These are phyloP conservation scores for Zaprionus taronus DNA, from an alignment of 1,140 invertebrate species.

Conservation along the genomic window DNA sequence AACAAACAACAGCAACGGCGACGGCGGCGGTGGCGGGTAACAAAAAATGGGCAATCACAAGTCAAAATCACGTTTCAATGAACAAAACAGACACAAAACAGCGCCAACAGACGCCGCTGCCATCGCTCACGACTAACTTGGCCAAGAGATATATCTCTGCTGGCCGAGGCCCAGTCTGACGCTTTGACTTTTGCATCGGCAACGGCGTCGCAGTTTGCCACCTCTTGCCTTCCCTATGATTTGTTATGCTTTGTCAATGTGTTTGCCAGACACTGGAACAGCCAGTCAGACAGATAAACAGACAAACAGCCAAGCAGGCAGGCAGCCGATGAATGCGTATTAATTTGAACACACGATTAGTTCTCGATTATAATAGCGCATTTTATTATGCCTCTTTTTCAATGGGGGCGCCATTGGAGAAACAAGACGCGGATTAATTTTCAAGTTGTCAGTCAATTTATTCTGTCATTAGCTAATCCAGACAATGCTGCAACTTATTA, in stretches of 20 bases:
- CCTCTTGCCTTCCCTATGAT: conserved; percentile 62
- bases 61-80: conserved; percentile 69
- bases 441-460: conserved; percentile 37
- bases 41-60: conserved; percentile 45
- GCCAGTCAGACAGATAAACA: not conserved
- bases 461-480: conserved; percentile 36
- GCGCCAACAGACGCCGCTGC: conserved; percentile 33
- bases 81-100: conserved; percentile 28
- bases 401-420: conserved; percentile 19
- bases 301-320: not conserved
- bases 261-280: conserved; percentile 11
- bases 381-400: conserved; percentile 20
- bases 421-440: conserved; percentile 40
- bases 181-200: conserved; percentile 56
- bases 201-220: conserved; percentile 43
- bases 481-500: conserved; percentile 30
- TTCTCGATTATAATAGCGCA: conserved; percentile 41
- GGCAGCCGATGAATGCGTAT: conserved; percentile 44
- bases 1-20: conserved; percentile 13
- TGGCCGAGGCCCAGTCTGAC: conserved; percentile 10
- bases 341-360: conserved; percentile 76
- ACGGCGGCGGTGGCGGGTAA: conserved; percentile 8
- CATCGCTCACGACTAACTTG: conserved; percentile 71
- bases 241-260: conserved; percentile 76
- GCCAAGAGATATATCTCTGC: conserved; percentile 25